Conservation (phyloP, 1,140 invertebrate species). For the Tetragnatha versicolor region DNA sequence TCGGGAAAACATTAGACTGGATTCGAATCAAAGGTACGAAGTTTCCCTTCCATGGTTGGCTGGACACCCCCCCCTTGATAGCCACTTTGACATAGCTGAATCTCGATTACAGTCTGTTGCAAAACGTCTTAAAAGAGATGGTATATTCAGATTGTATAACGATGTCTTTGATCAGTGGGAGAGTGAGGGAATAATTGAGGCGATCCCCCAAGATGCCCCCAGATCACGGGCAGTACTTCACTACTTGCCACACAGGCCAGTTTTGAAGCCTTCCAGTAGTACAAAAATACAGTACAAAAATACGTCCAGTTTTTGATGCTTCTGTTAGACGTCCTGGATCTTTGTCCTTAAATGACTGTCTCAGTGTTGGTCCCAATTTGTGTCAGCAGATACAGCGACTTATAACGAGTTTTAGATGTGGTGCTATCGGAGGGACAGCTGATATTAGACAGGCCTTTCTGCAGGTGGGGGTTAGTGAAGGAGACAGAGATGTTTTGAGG, state of each 20-base stretch:
- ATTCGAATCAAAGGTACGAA: too few relatives aligned
- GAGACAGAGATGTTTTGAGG: too few relatives aligned
- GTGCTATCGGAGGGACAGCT: conserved; percentile 9
- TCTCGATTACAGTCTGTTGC: too few relatives aligned
- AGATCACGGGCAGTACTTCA: not conserved
- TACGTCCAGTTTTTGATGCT: conserved; percentile 11
- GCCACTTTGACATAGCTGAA: too few relatives aligned
- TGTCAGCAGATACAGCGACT: not conserved
- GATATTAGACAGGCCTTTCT: conserved; percentile 30
- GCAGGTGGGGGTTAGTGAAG: conserved; percentile 9
- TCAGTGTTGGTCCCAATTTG: conserved; percentile 11
- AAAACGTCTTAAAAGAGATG: too few relatives aligned
- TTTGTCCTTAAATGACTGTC: conserved; percentile 26
- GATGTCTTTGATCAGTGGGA: not conserved
- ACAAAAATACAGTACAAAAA: not conserved
- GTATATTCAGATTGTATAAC: too few relatives aligned
- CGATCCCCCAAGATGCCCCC: not conserved
- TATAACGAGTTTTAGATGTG: conserved; percentile 8
- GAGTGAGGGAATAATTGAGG: not conserved
- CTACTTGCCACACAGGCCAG: not conserved
- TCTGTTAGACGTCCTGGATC: conserved; percentile 13
- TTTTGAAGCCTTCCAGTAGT: not conserved
- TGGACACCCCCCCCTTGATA: too few relatives aligned
- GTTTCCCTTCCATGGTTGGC: too few relatives aligned
- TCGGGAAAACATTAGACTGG: too few relatives aligned